Evolutionary conservation across 2,797 vertebrate genomes (phyloP).

Genomic region (Podarcis lilfordi): DNA sequence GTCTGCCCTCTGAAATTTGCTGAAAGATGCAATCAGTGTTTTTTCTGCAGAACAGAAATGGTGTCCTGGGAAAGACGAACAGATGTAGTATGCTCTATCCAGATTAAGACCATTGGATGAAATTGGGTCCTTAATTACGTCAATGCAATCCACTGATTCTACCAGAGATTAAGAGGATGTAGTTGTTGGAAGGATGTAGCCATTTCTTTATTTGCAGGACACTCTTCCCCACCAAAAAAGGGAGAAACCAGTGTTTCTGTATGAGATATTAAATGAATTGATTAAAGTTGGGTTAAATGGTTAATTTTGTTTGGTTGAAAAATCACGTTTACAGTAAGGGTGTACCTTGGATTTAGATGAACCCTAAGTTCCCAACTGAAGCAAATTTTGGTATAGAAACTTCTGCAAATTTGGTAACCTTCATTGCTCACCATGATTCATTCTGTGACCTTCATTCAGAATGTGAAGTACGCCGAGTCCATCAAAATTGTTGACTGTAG

Average conservation of each 20-base stretch:
- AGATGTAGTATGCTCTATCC: slow-evolving; percentile 20
- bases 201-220: neutral
- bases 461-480: neutral
- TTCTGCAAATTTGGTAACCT: neutral
- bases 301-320: neutral
- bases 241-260: neutral
- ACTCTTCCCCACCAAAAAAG: neutral
- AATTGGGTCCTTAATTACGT: slow-evolving; percentile 18
- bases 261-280: neutral
- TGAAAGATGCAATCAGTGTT: neutral
- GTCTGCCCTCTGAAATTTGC: slow-evolving; percentile 29
- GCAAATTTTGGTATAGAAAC: neutral
- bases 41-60: neutral
- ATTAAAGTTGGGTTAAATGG: neutral
- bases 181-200: neutral
- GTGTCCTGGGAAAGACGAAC: slow-evolving; percentile 17
- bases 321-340: neutral
- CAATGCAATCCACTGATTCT: slow-evolving; percentile 3
- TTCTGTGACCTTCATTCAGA: slow-evolving; percentile 35
- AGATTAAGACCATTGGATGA: slow-evolving; percentile 31
- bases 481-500: slow-evolving; percentile 4
- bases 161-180: slow-evolving; percentile 10
- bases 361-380: too few species aligned
- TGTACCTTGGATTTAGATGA: too few species aligned
- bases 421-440: neutral